phyloP scores from a whole-genome alignment of 2,797 vertebrate genomes.

The Stomatorhinus walkeri region DNA sequence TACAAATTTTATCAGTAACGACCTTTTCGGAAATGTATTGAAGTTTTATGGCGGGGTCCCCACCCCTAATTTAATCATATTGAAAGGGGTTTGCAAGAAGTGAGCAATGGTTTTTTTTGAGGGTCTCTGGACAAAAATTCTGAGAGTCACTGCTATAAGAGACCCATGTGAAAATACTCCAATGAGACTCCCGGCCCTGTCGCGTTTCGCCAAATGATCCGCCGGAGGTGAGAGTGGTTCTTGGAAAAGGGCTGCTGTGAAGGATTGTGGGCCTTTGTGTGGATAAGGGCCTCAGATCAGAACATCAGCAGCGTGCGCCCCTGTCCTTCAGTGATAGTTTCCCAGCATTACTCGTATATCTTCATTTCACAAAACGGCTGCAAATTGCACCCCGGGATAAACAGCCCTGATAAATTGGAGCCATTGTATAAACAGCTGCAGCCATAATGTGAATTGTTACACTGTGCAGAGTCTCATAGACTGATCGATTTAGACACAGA shows the following conservation, averaged over 20 bases:
- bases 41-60: neutral
- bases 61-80: neutral
- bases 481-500: slow-evolving; percentile 38
- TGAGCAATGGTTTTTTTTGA: neutral
- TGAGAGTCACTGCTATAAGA: neutral
- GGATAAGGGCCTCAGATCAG: neutral
- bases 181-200: neutral
- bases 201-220: neutral
- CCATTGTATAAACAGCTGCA: slow-evolving; percentile 44
- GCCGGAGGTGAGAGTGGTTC: neutral
- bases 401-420: slow-evolving; percentile 51
- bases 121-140: neutral
- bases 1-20: neutral
- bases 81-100: neutral
- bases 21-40: neutral
- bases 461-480: slow-evolving; percentile 26
- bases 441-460: slow-evolving; percentile 29
- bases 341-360: slow-evolving; percentile 36
- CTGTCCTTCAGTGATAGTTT: slow-evolving; percentile 5
- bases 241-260: neutral
- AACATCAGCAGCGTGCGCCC: neutral
- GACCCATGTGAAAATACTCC: neutral
- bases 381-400: slow-evolving; percentile 43
- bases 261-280: neutral
- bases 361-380: slow-evolving; percentile 46